These are phyloP conservation scores for Gnatocerus cornutus DNA, from an alignment of 2,888 invertebrate species.

Conservation along the genomic window DNA sequence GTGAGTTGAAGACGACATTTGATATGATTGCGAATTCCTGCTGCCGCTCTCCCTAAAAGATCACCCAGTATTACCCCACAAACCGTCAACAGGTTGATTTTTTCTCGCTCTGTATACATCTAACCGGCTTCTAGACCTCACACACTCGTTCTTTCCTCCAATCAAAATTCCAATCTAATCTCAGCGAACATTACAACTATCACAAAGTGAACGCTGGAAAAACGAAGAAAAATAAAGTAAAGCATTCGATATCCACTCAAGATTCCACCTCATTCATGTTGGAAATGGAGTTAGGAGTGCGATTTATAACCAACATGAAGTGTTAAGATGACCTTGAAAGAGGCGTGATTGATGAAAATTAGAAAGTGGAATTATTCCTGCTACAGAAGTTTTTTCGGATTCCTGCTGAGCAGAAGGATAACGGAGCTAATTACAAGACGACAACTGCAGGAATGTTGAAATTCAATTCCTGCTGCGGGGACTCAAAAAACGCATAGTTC, in stretches of 20 bases:
- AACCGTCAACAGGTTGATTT: background rate
- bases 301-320: slow-evolving; percentile 9
- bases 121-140: slow-evolving; percentile 15
- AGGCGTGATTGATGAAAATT: slow-evolving; percentile 2
- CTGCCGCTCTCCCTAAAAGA: background rate
- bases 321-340: slow-evolving; percentile 1
- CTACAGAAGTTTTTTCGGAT: background rate
- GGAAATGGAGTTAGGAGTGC: slow-evolving; percentile 19
- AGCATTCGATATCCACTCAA: slow-evolving; percentile 21
- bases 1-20: too few species aligned
- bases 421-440: too few species aligned
- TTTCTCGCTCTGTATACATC: background rate
- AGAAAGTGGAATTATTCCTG: background rate
- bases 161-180: slow-evolving; percentile 29
- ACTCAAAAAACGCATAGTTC: too few species aligned
- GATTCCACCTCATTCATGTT: slow-evolving; percentile 24
- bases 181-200: slow-evolving; percentile 16
- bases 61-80: background rate
- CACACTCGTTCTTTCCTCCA: slow-evolving; percentile 17
- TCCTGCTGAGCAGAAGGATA: too few species aligned
- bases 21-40: too few species aligned
- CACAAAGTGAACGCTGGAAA: slow-evolving; percentile 1
- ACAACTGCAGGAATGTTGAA: too few species aligned
- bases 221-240: slow-evolving; percentile 14
- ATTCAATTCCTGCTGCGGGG: too few species aligned